These are phyloP conservation scores for Drosophila mayri DNA, from an alignment of 1,140 invertebrate species.

Conservation along the genomic window DNA sequence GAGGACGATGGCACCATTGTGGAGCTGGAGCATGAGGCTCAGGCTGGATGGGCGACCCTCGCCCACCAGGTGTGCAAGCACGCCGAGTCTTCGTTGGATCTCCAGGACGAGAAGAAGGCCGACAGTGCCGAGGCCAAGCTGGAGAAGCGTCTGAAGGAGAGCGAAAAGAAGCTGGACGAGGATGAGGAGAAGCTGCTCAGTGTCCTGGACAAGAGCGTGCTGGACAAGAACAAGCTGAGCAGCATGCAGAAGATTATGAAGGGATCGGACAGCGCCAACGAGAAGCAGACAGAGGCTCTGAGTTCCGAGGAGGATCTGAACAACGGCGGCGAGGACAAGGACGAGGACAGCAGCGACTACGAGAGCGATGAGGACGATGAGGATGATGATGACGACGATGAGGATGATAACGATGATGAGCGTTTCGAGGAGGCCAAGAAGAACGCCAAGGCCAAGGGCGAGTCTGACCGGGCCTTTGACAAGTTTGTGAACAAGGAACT, in stretches of 20 bases:
- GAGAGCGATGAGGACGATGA: constrained; percentile 68
- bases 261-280: constrained; percentile 74
- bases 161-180: constrained; percentile 85
- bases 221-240: constrained; percentile 66
- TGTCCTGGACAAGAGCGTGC: constrained; percentile 72
- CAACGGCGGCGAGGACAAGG: constrained; percentile 83
- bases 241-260: constrained; percentile 85
- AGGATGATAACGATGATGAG: constrained; percentile 68
- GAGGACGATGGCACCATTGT: constrained; percentile 68
- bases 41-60: constrained; percentile 68
- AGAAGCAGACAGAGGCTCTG: constrained; percentile 76
- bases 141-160: constrained; percentile 70
- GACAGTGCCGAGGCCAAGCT: constrained; percentile 64
- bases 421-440: constrained; percentile 74
- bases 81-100: constrained; percentile 12
- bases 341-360: constrained; percentile 57
- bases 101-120: constrained; percentile 39
- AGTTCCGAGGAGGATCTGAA: constrained; percentile 81
- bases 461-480: constrained; percentile 19
- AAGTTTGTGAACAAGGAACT: constrained; percentile 45
- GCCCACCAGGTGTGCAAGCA: constrained; percentile 79
- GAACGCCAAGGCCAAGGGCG: constrained; percentile 43
- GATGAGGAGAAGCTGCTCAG: constrained; percentile 79
- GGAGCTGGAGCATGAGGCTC: constrained; percentile 48
- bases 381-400: constrained; percentile 52